Base-by-base conservation (phyloP, 2,797 vertebrate species). In the Fringilla coelebs region DNA sequence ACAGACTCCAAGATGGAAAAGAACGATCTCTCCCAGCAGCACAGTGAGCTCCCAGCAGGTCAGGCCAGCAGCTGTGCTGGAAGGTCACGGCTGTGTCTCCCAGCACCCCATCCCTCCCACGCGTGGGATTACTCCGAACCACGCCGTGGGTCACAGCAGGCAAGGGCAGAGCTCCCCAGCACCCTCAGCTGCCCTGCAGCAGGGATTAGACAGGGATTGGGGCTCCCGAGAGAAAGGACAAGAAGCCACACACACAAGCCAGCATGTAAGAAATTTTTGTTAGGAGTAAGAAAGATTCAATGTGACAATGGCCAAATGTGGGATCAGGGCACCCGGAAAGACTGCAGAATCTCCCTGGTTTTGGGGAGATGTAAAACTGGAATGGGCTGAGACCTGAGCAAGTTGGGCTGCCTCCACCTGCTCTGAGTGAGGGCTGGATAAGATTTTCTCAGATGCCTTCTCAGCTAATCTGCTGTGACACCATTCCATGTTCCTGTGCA, bases 81-180 rank as follows among this genome's bases (percentile, higher is more conserved):
- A 55, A 66, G 49, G 70, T 49, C 5, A 2, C 3, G 61, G 36
- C n/a, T 43, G 55, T 38, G 57, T 19, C 31, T 25, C 32, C 62
- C 89, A 57, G 51, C 7, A 7, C 5, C 26, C 14, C 4, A 0
- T 9, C 62, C 54, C 75, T 85, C 85, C 90, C 57, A 58, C 15
- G 0, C 1, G 0, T 3, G 49, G 88, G 54, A 89, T 94, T 82
- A 93, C 2, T 21, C 70, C 0, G 1, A 48, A n/a, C 24, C 70
- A n/a, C 0, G 0, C 2, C 1, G 19, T 54, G 66, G 73, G 38
- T 15, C 38, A 80, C 54, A 58, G 74, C 54, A 72, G 11, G 85
- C 13, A 8, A 77, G 62, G 78, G 28, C 10, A 1, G 48, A 76
- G 21, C 78, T 82, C 6, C 1, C 2, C 19, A 40, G 11, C 1